Evolutionary conservation across 1,140 invertebrate species (phyloP).

Genomic region (Arctopsyche grandis): DNA sequence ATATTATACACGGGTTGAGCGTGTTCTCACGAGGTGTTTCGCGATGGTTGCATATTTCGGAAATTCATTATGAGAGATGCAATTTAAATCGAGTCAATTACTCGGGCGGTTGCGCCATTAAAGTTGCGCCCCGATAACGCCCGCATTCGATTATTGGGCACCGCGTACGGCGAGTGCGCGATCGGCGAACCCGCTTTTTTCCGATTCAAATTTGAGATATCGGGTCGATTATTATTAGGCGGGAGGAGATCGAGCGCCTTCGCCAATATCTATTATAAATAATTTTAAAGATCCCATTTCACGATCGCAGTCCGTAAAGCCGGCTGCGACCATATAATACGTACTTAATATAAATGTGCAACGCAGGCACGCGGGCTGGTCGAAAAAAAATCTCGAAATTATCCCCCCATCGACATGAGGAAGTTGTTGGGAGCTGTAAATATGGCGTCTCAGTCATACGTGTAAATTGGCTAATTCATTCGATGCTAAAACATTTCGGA

Average conservation of each 20-base stretch:
- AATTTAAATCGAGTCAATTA: conserved; percentile 53
- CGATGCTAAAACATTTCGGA: neutral
- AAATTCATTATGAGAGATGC: conserved; percentile 47
- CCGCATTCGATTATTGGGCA: conserved; percentile 47
- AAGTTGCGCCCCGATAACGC: conserved; percentile 41
- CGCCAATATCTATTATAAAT: conserved; percentile 48
- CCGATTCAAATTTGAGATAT: conserved; percentile 53
- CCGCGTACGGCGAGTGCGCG: neutral
- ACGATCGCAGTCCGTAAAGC: conserved; percentile 13
- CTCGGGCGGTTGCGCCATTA: conserved; percentile 40
- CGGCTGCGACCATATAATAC: neutral
- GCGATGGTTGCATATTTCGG: conserved; percentile 32
- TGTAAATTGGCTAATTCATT: neutral
- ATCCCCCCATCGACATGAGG: neutral
- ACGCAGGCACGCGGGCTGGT: neutral
- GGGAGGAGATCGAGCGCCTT: conserved; percentile 37
- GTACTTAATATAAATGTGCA: conserved; percentile 14
- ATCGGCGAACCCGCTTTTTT: conserved; percentile 41
- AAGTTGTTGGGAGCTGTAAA: neutral
- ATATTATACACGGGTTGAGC: too few species aligned
- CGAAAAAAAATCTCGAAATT: neutral
- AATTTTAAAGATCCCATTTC: conserved; percentile 43
- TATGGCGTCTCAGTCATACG: neutral
- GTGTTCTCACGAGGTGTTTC: conserved; percentile 9
- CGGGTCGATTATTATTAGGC: conserved; percentile 46